These are phyloP conservation scores for Pseudoatta argentina DNA, from an alignment of 1,140 invertebrate genomes.

Conservation along the genomic window DNA sequence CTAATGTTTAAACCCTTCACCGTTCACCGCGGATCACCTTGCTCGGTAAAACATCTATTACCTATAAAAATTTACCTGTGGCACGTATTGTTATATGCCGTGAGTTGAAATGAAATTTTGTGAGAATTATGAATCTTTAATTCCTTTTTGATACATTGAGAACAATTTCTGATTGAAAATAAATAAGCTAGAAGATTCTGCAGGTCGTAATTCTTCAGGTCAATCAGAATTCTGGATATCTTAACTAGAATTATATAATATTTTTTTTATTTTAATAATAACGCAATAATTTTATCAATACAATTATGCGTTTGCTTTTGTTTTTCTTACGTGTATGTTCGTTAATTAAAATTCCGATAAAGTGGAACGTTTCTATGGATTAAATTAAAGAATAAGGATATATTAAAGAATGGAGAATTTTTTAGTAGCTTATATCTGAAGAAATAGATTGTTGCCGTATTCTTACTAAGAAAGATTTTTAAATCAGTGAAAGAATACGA, in stretches of 20 bases:
- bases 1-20: slow-evolving; percentile 81
- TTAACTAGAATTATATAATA: too few relatives aligned
- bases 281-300: neutral
- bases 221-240: too few relatives aligned
- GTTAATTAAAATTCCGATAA: slow-evolving; percentile 38
- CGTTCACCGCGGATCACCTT: slow-evolving; percentile 61
- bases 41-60: slow-evolving; percentile 46
- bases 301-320: neutral
- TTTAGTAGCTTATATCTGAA: slow-evolving; percentile 6
- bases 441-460: neutral
- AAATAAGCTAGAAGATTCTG: too few relatives aligned
- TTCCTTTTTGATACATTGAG: neutral
- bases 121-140: neutral
- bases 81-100: neutral
- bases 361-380: neutral
- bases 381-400: neutral
- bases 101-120: neutral
- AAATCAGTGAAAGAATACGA: neutral
- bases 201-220: too few relatives aligned
- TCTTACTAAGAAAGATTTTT: neutral
- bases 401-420: slow-evolving; percentile 2
- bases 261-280: neutral
- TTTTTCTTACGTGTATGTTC: neutral
- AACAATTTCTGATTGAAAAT: too few relatives aligned
- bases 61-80: slow-evolving; percentile 37